A percentile compares a stretch with the other conserved stretches of the same genome.
phyloP scores from a whole-genome alignment of 1,140 invertebrate species.

The Parapsyche elsis region DNA sequence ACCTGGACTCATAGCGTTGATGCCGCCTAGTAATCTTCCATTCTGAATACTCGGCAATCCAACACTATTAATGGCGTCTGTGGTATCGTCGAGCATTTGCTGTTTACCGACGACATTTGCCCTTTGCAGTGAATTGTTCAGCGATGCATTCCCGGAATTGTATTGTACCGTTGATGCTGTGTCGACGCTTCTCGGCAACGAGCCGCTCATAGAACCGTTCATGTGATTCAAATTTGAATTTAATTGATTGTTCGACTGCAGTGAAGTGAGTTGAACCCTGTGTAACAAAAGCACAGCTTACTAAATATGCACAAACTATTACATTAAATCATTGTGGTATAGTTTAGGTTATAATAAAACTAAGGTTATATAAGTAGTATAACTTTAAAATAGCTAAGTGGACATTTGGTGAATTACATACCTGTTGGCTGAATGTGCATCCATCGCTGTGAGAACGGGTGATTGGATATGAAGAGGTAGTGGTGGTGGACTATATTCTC shows the following conservation, averaged over 20 bases:
- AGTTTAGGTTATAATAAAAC: neutral
- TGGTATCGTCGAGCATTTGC: slow-evolving; percentile 62
- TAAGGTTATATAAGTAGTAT: neutral
- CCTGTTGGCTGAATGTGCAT: slow-evolving; percentile 56
- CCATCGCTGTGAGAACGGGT: slow-evolving; percentile 61
- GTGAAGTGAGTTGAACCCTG: slow-evolving; percentile 42
- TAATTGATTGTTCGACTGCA: slow-evolving; percentile 44
- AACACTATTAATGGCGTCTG: slow-evolving; percentile 64
- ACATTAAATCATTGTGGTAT: too few species aligned
- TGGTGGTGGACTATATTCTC: slow-evolving; percentile 81
- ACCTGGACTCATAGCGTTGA: slow-evolving; percentile 30
- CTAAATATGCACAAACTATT: neutral
- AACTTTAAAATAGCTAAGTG: neutral
- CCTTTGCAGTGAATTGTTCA: slow-evolving; percentile 71
- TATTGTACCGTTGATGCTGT: slow-evolving; percentile 66
- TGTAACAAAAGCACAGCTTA: slow-evolving; percentile 1
- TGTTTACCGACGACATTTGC: slow-evolving; percentile 67
- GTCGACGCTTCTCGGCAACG: slow-evolving; percentile 63
- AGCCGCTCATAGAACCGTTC: slow-evolving; percentile 63
- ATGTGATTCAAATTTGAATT: slow-evolving; percentile 50
- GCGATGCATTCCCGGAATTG: slow-evolving; percentile 66
- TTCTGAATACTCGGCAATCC: slow-evolving; percentile 57
- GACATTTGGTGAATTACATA: too few species aligned
- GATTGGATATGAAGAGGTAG: slow-evolving; percentile 66
- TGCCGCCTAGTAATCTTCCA: neutral